These are phyloP conservation scores for Rhodeus uyekii DNA, from an alignment of 2,797 vertebrate species.

Conservation along the genomic window DNA sequence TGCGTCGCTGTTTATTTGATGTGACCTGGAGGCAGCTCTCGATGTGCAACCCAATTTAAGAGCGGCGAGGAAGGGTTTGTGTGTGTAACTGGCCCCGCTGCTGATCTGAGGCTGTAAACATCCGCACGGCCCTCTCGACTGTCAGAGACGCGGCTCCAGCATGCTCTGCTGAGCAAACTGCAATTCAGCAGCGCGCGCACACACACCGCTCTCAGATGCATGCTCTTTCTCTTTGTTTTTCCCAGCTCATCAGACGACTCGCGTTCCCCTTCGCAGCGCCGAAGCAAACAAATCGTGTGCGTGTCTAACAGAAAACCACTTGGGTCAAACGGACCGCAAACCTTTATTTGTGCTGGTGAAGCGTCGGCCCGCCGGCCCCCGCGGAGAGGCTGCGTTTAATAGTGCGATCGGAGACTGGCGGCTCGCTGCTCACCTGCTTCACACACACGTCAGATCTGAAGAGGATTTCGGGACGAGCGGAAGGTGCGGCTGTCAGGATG, in stretches of 20 bases:
- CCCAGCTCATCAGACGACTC: slow-evolving; percentile 26
- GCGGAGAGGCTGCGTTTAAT: slow-evolving; percentile 37
- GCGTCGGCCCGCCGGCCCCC: not conserved
- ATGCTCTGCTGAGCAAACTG: no score
- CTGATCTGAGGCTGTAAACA: no score
- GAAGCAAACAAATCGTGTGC: slow-evolving; percentile 45
- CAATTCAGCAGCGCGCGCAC: no score
- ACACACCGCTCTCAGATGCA: no score
- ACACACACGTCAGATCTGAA: slow-evolving; percentile 9
- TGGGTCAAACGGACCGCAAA: slow-evolving; percentile 39
- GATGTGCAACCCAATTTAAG: slow-evolving; percentile 57
- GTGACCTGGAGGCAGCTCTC: slow-evolving; percentile 55
- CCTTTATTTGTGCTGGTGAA: slow-evolving; percentile 1
- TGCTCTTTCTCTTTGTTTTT: slow-evolving; percentile 3
- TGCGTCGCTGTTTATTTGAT: slow-evolving; percentile 57
- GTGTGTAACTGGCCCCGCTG: no score
- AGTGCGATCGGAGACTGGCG: not conserved
- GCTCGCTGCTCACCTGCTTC: slow-evolving; percentile 50
- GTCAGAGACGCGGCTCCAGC: no score
- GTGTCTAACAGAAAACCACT: slow-evolving; percentile 47
- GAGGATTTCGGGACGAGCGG: slow-evolving; percentile 40
- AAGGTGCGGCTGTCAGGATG: slow-evolving; percentile 47
- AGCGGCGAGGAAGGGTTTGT: slow-evolving; percentile 14
- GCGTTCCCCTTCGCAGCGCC: slow-evolving; percentile 37
- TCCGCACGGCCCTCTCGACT: no score